These are phyloP conservation scores for Acanthosepion esculentum DNA, from an alignment of 2,888 invertebrate species.

Conservation along the genomic window DNA sequence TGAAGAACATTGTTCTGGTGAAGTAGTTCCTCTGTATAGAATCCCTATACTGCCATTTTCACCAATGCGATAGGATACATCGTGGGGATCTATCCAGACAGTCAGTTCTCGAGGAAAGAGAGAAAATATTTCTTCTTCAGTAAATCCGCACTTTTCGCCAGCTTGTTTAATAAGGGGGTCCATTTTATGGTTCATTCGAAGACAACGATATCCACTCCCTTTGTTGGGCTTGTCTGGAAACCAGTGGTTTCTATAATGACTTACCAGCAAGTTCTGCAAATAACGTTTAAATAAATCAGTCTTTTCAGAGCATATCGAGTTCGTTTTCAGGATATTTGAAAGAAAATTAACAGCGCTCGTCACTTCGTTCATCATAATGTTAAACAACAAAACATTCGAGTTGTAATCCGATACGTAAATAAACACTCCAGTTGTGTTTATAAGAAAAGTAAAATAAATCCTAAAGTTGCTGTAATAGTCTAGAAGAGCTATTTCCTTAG, in stretches of 20 bases:
- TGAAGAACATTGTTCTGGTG: neutral
- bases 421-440: neutral
- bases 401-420: constrained; percentile 8
- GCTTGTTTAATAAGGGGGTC: constrained; percentile 82
- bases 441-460: too few species aligned
- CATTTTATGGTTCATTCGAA: constrained; percentile 83
- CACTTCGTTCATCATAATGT: constrained; percentile 70
- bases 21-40: constrained; percentile 74
- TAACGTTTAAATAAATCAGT: constrained; percentile 58
- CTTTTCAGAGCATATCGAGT: constrained; percentile 58
- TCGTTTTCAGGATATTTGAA: constrained; percentile 60
- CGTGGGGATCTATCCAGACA: constrained; percentile 85
- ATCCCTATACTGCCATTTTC: constrained; percentile 81
- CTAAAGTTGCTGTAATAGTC: neutral
- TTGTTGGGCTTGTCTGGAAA: constrained; percentile 83
- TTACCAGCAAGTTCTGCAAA: constrained; percentile 61
- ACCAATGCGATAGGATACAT: constrained; percentile 82
- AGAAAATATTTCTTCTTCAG: constrained; percentile 75
- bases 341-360: constrained; percentile 68
- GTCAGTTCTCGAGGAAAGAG: constrained; percentile 83
- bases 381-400: constrained; percentile 35
- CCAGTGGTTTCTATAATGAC: constrained; percentile 83
- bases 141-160: constrained; percentile 80
- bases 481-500: neutral
- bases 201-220: constrained; percentile 84